Evolutionary conservation across 1,140 invertebrate species (phyloP).

Genomic region (Drosophila pandora): DNA sequence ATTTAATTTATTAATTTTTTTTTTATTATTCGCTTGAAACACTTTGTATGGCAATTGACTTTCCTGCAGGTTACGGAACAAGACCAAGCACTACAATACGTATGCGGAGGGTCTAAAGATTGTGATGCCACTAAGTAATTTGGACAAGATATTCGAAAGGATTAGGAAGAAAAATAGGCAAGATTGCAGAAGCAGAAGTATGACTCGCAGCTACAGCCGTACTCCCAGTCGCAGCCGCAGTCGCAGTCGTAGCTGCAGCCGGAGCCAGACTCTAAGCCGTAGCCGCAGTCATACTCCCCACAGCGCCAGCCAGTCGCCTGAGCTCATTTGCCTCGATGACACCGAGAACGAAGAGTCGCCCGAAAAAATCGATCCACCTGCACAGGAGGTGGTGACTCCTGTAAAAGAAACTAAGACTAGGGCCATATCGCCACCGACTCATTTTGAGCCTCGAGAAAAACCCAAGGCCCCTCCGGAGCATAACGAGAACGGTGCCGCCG

Average conservation of each 20-base stretch:
- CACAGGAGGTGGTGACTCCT: slow-evolving; percentile 4
- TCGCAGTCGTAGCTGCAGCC: slow-evolving; percentile 4
- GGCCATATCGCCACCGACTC: background rate
- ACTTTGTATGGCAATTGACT: too few species aligned
- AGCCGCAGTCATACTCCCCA: slow-evolving; percentile 31
- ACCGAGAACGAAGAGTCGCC: slow-evolving; percentile 72
- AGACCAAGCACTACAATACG: background rate
- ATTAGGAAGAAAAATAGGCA: background rate
- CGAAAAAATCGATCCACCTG: slow-evolving; percentile 42
- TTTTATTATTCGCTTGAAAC: background rate
- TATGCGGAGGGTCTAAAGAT: slow-evolving; percentile 12
- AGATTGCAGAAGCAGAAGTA: slow-evolving; percentile 4
- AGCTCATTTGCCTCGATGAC: slow-evolving; percentile 67
- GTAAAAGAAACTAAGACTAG: background rate
- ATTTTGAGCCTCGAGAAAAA: slow-evolving; percentile 7
- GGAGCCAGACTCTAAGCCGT: slow-evolving; percentile 15
- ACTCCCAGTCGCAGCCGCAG: slow-evolving; percentile 1
- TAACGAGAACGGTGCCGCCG: slow-evolving; percentile 48
- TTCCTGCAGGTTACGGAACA: background rate
- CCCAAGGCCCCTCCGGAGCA: background rate
- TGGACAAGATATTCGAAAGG: background rate
- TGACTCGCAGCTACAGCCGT: background rate
- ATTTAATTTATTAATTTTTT: background rate
- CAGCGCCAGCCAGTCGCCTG: slow-evolving; percentile 42
- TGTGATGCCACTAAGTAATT: slow-evolving; percentile 5